Evolutionary conservation across 2,797 vertebrate species (phyloP).

Genomic region (Sebastes trivittatus): DNA sequence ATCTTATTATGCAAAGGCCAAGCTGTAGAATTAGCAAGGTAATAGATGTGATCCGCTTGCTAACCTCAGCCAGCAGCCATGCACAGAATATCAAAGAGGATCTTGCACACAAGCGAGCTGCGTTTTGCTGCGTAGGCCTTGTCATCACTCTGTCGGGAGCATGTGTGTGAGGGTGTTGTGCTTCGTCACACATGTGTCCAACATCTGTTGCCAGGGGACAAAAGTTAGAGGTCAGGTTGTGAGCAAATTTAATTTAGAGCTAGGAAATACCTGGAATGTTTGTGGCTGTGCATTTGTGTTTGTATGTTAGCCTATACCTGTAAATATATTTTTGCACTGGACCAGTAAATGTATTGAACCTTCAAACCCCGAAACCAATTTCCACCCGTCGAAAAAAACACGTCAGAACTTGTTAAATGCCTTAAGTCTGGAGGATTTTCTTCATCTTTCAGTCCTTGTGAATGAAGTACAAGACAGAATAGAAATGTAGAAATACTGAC

Average conservation of each 20-base stretch:
- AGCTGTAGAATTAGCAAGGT: constrained; percentile 78
- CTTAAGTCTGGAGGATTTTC: neutral
- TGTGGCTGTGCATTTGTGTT: neutral
- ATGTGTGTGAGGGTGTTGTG: constrained; percentile 2
- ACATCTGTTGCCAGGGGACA: constrained; percentile 44
- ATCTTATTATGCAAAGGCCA: constrained; percentile 79
- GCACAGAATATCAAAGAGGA: constrained; percentile 73
- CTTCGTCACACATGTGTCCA: constrained; percentile 26
- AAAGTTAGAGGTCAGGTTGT: constrained; percentile 9
- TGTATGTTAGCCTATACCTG: neutral
- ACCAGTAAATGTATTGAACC: neutral
- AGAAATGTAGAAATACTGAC: neutral
- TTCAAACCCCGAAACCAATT: neutral
- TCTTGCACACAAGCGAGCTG: constrained; percentile 46
- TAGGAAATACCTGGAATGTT: neutral
- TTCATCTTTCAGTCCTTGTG: neutral
- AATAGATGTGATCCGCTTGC: constrained; percentile 80
- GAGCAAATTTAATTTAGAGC: neutral
- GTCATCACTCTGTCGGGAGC: constrained; percentile 29
- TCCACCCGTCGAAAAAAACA: neutral
- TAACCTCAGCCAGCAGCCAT: constrained; percentile 68
- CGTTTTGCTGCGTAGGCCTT: constrained; percentile 43
- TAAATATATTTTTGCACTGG: neutral
- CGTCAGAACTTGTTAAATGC: neutral
- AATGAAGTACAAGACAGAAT: neutral